Conservation (phyloP, 2,797 vertebrate species). For the Paedocypris micromegethes region DNA sequence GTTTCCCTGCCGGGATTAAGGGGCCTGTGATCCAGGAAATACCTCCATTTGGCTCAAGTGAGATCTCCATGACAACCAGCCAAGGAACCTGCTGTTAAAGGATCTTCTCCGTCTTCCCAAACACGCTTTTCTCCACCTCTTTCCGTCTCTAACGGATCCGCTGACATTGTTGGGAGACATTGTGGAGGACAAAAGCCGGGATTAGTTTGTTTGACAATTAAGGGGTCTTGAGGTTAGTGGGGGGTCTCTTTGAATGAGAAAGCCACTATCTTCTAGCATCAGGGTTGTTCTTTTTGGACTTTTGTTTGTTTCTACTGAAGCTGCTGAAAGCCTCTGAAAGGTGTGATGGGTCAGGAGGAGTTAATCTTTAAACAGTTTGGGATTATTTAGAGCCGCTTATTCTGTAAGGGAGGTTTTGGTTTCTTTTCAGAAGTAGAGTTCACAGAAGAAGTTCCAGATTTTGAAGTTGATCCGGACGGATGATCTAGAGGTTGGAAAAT, state of each 20-base stretch:
- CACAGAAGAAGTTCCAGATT: too few species aligned
- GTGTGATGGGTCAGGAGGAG: constrained; percentile 12
- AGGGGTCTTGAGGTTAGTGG: constrained; percentile 17
- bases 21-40: constrained; percentile 97
- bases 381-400: background rate
- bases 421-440: background rate
- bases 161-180: constrained; percentile 60
- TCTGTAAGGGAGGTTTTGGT: background rate
- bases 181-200: constrained; percentile 62
- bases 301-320: constrained; percentile 23
- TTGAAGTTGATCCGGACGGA: too few species aligned
- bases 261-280: constrained; percentile 4
- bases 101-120: constrained; percentile 53
- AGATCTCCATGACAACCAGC: constrained; percentile 91
- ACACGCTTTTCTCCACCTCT: background rate
- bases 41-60: constrained; percentile 93
- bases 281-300: constrained; percentile 4
- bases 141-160: constrained; percentile 40
- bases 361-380: constrained; percentile 31
- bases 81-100: constrained; percentile 83
- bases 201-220: constrained; percentile 41
- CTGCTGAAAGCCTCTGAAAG: background rate
- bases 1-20: constrained; percentile 92
- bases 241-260: constrained; percentile 18
- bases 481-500: too few species aligned